Evolutionary conservation across 2,113 vertebrate genomes (phyloP), one percentile per base, ranked within the genome.

Genomic region (Cairina moschata): DNA sequence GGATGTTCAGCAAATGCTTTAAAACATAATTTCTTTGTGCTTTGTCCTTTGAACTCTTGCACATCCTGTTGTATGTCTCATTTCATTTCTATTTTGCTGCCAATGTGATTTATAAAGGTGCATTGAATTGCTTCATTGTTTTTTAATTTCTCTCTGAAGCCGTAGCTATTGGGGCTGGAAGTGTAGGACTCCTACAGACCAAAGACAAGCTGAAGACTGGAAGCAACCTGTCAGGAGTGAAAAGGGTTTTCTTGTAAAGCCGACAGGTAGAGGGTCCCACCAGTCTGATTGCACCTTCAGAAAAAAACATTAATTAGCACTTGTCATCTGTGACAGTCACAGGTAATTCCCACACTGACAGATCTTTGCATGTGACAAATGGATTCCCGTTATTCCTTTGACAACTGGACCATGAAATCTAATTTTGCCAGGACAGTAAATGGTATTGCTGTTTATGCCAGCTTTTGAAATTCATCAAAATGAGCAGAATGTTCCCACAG

Each of bases 221-320:
- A 32, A 85, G 18, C 58, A 13, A 59, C 18, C 71, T 93, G 74
- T 67, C 68, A 90, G 46, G 46, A 80, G 11, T 28, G 31, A 50
- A 81, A 90, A 90, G 26, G 13, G 5, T 83, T 95, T 95, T 93
- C 52, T 81, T 5, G 0, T 52, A 17, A 23, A 80, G 55, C 58
- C 66, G 65, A 65, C 66, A 90, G 48, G 42, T 69, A 40, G 68
- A 65, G 18, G 38, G 32, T 20, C 48, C 46, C 9, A 63, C 71
- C 56, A 28, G 16, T 31, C 25, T 25, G 60, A 40, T 38, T 86
- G 12, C 29, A 69, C 68, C 66, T 56, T 84, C 74, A 84, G 79
- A 75, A 91, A 65, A 73, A 55, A 3, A 15, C 23, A 29, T 69
- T 86, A 92, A 95, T 97, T 94, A 96, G 79, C 90, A 34, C 83